These are phyloP conservation scores for Siderastrea siderea DNA, from an alignment of 92 coral and sea anemone genomes.

Conservation along the genomic window DNA sequence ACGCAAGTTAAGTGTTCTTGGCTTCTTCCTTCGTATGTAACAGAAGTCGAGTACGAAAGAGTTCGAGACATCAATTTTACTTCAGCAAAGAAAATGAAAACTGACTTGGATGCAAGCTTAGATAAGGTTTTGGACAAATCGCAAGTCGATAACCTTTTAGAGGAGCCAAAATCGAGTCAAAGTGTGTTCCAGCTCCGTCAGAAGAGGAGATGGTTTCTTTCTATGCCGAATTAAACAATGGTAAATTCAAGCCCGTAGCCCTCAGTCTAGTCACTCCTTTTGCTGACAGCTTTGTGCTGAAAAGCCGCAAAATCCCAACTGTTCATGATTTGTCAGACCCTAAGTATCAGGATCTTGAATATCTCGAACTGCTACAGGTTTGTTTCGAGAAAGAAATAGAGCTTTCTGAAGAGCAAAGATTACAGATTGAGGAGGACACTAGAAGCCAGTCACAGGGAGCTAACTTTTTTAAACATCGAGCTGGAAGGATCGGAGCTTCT, in stretches of 20 bases:
- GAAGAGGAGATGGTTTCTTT: conserved; percentile 24
- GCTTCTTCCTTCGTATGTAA: conserved; percentile 10
- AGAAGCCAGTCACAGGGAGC: conserved; percentile 45
- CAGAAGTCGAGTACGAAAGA: conserved; percentile 23
- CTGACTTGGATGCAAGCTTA: conserved; percentile 48
- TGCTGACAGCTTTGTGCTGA: conserved; percentile 30
- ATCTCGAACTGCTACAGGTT: conserved; percentile 44
- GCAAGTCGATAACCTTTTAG: no score
- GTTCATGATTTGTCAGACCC: conserved; percentile 30
- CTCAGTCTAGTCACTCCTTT: conserved; percentile 19
- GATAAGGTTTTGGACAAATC: conserved; percentile 6
- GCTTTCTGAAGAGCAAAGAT: conserved; percentile 35
- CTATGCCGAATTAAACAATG: conserved; percentile 17
- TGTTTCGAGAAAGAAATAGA: conserved; percentile 24
- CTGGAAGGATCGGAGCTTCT: conserved; percentile 77
- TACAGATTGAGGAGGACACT: conserved; percentile 48
- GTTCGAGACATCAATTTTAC: conserved; percentile 22
- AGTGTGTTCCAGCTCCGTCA: conserved; percentile 16
- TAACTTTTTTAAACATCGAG: conserved; percentile 68
- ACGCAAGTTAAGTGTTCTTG: conserved; percentile 39
- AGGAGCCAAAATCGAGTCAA: background rate
- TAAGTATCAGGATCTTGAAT: conserved; percentile 43
- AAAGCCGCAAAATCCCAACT: conserved; percentile 24
- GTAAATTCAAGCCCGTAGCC: conserved; percentile 35
- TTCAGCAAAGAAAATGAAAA: conserved; percentile 46